A percentile compares a stretch with the other conserved stretches of the same genome.
phyloP scores from a whole-genome alignment of 2,888 invertebrate species.

The Epinotia brunnichana region DNA sequence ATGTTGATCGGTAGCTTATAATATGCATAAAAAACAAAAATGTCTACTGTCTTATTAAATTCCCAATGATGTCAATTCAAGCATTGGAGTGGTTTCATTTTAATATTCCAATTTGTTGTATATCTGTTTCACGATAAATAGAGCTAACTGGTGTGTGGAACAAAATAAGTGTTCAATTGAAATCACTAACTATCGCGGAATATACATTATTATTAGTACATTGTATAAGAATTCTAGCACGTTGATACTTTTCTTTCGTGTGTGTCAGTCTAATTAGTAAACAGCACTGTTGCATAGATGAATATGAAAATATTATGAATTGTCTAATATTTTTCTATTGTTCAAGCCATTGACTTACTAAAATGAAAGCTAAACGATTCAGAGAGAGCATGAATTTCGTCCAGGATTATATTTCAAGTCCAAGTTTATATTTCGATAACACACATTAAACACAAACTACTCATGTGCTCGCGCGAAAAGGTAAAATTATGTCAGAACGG shows the following conservation, averaged over 20 bases:
- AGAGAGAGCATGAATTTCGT: neutral
- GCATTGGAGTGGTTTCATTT: neutral
- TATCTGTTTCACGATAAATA: neutral
- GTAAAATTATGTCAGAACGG: neutral
- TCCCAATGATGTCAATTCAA: constrained; percentile 7
- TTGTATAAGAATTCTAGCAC: constrained; percentile 29
- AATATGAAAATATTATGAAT: neutral
- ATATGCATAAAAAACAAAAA: constrained; percentile 24
- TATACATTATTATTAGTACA: constrained; percentile 62
- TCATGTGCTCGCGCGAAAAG: neutral
- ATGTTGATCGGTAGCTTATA: constrained; percentile 29
- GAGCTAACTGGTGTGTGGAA: constrained; percentile 2
- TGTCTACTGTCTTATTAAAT: neutral
- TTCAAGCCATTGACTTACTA: constrained; percentile 1
- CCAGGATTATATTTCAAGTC: neutral
- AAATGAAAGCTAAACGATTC: neutral
- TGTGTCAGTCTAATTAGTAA: constrained; percentile 7
- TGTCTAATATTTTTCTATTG: constrained; percentile 5
- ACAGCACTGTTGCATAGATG: neutral
- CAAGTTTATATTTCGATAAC: neutral
- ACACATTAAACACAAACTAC: neutral
- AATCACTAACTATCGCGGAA: constrained; percentile 10
- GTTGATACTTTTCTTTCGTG: constrained; percentile 1
- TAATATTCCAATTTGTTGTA: neutral
- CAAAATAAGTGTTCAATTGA: constrained; percentile 8